Evolutionary conservation across 2,888 invertebrate species (phyloP).

Genomic region (Thera britannica): DNA sequence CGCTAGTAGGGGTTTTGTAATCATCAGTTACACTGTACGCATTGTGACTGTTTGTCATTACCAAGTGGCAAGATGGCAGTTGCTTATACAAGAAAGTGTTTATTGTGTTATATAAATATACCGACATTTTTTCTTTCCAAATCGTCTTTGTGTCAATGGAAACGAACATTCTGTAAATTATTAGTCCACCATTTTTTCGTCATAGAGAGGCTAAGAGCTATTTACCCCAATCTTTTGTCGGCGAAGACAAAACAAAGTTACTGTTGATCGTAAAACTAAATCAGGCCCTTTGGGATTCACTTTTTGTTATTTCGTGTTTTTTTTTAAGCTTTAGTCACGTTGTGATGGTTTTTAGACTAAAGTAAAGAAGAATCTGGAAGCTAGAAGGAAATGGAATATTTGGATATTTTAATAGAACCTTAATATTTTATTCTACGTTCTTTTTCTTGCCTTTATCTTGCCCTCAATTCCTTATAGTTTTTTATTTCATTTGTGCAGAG

Average conservation of each 20-base stretch:
- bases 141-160: conserved; percentile 15
- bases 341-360: neutral
- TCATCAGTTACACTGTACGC: too few relatives aligned
- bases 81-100: too few relatives aligned
- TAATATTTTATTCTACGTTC: too few relatives aligned
- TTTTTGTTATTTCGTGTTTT: neutral
- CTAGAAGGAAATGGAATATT: too few relatives aligned
- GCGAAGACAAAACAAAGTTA: conserved; percentile 14
- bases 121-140: conserved; percentile 25
- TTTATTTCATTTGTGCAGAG: too few relatives aligned
- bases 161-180: conserved; percentile 18
- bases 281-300: neutral
- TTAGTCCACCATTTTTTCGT: conserved; percentile 18
- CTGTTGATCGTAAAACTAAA: conserved; percentile 2
- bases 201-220: conserved; percentile 14
- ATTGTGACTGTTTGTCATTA: too few relatives aligned
- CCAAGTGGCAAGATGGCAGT: too few relatives aligned
- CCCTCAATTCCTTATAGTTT: too few relatives aligned
- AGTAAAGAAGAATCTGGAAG: too few relatives aligned
- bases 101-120: neutral
- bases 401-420: too few relatives aligned
- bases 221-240: conserved; percentile 25
- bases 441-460: too few relatives aligned
- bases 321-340: neutral
- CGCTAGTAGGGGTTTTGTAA: too few relatives aligned